Base-by-base conservation (phyloP, 2,888 invertebrate genomes). In the Pyrgus malvae region DNA sequence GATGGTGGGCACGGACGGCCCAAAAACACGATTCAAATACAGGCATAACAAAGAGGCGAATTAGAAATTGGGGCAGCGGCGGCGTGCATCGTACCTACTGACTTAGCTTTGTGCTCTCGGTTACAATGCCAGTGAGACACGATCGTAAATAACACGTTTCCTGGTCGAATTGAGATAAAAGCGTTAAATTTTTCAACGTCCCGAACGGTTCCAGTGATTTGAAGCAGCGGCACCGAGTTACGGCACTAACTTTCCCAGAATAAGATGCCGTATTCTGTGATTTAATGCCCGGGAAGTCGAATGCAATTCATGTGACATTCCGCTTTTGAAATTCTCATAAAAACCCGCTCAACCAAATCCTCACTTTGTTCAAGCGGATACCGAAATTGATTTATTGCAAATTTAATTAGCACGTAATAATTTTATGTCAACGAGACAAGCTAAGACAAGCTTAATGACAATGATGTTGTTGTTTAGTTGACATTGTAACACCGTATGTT, bases 121-220 rank as follows among this genome's bases (percentile, higher is more conserved):
- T 61, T 54, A 64, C 66, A 69, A 64, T 60, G 65, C 65, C 62
- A 68, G 68, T 60, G 65, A 68, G 62, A 63, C 62, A 54, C 59
- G 61, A 56, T 69, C 70, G 62, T 70, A 76, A 81, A 83, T 76
- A 68, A 74, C 69, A 68, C 69, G 66, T 70, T 80, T 83, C 81
- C 82, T 80, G 76, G 64, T 71, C 55, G 63, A 64, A 65, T 63
- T 57, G 67, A 76, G 76, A 78, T 82, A 72, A 80, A 83, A 83
- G 76, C 67, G 58, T 63, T 71, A 70, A 72, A 72, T 76, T 72
- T 72, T 74, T 77, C 69, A 74, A 64, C 71, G 66, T 70, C 66
- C 64, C 58, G 45, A 63, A 55, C 63, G 57, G 59, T 69, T 71
- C 65, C 63, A 60, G 68, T 60, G 66, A 71, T 66, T 63, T 59